phyloP scores from a whole-genome alignment of 2,113 vertebrate species.

The Romanogobio albipinnatus region DNA sequence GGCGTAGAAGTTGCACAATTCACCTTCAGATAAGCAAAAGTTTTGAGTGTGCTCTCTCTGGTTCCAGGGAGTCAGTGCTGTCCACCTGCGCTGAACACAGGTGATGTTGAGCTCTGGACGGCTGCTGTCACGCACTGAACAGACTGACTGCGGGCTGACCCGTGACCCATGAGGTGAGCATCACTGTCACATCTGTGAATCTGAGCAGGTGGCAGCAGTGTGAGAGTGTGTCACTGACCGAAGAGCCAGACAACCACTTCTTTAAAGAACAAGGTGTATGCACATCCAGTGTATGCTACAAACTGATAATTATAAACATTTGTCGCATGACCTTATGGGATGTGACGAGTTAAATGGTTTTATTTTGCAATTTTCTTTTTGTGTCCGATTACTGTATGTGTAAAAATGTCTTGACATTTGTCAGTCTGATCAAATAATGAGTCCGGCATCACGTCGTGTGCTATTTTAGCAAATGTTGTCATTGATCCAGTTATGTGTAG shows the following conservation, averaged over 20 bases:
- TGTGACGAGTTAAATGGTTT: not conserved
- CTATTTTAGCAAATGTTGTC: not conserved
- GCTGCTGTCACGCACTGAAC: conserved; percentile 2
- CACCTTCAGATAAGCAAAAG: not conserved
- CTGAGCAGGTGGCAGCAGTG: conserved; percentile 4
- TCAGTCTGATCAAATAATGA: not conserved
- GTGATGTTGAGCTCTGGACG: conserved; percentile 6
- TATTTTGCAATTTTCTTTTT: too few relatives aligned
- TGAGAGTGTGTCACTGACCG: not conserved
- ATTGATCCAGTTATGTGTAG: not conserved
- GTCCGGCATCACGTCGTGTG: not conserved
- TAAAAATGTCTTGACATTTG: not conserved
- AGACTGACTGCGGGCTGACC: conserved; percentile 1
- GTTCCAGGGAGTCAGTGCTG: not conserved
- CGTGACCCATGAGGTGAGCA: conserved; percentile 23
- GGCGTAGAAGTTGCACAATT: not conserved
- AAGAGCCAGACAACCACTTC: not conserved
- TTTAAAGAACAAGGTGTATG: not conserved
- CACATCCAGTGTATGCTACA: not conserved
- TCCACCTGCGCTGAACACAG: conserved; percentile 14
- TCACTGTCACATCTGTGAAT: conserved; percentile 30
- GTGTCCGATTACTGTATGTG: not conserved
- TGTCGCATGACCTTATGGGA: not conserved
- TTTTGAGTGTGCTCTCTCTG: not conserved
- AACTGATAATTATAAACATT: not conserved